These are phyloP conservation scores for Xanthorhoe spadicearia DNA, from an alignment of 2,888 invertebrate genomes.

Conservation along the genomic window DNA sequence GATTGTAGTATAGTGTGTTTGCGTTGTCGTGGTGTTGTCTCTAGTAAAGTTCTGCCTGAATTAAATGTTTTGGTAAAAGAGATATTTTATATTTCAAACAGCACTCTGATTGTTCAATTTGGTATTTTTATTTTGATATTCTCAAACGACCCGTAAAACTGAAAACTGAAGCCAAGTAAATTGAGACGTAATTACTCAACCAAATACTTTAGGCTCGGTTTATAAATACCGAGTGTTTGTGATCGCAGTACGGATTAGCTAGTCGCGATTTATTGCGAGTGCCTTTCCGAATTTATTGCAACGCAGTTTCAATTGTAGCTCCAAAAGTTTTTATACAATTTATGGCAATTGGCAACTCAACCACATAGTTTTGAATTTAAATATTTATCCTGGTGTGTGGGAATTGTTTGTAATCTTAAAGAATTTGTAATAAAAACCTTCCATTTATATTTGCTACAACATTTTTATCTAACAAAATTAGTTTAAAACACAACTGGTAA, in stretches of 20 bases:
- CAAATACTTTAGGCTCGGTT: constrained; percentile 35
- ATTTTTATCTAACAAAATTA: neutral
- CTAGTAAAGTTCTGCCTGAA: neutral
- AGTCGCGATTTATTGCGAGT: constrained; percentile 41
- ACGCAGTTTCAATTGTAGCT: constrained; percentile 35
- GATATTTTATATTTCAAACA: neutral
- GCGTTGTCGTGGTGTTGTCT: neutral
- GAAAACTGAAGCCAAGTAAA: constrained; percentile 13
- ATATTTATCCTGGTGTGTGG: neutral
- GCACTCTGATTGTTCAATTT: neutral
- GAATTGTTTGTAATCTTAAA: neutral
- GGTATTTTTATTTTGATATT: constrained; percentile 1
- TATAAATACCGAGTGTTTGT: constrained; percentile 33
- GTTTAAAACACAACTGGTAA: neutral
- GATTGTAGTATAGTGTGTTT: constrained; percentile 4
- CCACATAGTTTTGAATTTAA: constrained; percentile 14
- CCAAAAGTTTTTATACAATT: constrained; percentile 28
- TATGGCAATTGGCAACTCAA: constrained; percentile 17
- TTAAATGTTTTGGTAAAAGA: neutral
- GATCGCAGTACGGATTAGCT: constrained; percentile 41
- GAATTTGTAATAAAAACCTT: neutral
- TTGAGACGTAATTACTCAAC: constrained; percentile 25
- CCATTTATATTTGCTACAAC: neutral
- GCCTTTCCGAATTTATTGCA: constrained; percentile 38
- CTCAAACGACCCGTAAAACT: neutral